Evolutionary conservation across 2,888 invertebrate species (phyloP).

Genomic region (Malthinus seriepunctatus): DNA sequence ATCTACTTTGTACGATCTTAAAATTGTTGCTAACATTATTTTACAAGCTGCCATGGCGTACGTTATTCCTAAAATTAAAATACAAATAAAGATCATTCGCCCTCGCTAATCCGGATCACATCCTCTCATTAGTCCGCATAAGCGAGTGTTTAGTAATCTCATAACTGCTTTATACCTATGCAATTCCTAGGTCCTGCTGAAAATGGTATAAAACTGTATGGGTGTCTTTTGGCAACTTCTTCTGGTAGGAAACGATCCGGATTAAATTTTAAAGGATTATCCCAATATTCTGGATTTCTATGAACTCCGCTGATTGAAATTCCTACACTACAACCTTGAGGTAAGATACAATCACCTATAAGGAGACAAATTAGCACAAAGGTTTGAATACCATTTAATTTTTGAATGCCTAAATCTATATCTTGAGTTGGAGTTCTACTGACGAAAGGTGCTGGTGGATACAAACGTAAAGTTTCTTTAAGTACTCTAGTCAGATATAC

Average conservation of each 20-base stretch:
- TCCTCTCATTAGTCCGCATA: no score
- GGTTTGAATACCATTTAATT: background rate
- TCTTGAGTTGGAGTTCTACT: constrained; percentile 38
- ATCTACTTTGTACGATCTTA: constrained; percentile 44
- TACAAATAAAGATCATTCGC: no score
- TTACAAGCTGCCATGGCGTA: constrained; percentile 54
- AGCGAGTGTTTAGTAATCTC: no score
- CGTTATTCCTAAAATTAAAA: constrained; percentile 42
- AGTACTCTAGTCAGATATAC: constrained; percentile 45
- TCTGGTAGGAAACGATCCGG: constrained; percentile 64
- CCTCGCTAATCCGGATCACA: no score
- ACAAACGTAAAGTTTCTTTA: constrained; percentile 44
- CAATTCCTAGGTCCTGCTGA: constrained; percentile 57
- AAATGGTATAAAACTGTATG: constrained; percentile 57
- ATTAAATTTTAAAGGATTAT: constrained; percentile 60
- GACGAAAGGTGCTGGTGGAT: constrained; percentile 44
- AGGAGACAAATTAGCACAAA: background rate
- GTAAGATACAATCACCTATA: background rate
- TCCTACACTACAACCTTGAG: constrained; percentile 45
- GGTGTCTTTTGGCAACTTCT: constrained; percentile 51
- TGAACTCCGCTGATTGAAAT: constrained; percentile 56
- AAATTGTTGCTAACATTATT: constrained; percentile 44
- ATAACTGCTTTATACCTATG: constrained; percentile 52
- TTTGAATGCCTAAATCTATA: constrained; percentile 42
- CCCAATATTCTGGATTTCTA: constrained; percentile 59